Conservation (phyloP, 2,888 invertebrate genomes). For the Agrotis ipsilon region DNA sequence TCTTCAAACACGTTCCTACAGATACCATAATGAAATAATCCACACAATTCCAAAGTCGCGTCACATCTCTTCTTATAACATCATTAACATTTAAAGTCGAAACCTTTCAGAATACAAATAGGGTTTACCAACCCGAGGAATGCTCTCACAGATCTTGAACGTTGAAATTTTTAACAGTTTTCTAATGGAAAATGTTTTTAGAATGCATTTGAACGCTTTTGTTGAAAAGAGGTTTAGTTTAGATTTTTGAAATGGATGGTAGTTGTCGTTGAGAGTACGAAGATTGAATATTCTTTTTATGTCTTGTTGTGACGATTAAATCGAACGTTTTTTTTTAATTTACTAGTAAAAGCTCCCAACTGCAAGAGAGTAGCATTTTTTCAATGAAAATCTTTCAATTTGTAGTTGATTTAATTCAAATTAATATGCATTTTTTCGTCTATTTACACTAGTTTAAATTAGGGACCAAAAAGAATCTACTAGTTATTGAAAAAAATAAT, state of each 20-base stretch:
- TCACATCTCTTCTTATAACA: not conserved
- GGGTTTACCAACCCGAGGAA: constrained; percentile 22
- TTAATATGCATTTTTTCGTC: too few relatives aligned
- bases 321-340: too few relatives aligned
- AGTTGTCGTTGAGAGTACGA: not conserved
- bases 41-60: not conserved
- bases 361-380: too few relatives aligned
- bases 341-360: too few relatives aligned
- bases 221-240: constrained; percentile 14
- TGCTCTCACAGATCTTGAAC: constrained; percentile 40
- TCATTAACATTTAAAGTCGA: constrained; percentile 9
- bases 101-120: constrained; percentile 40
- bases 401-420: too few relatives aligned
- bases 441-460: too few relatives aligned
- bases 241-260: not conserved
- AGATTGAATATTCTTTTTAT: not conserved
- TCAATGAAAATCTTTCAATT: too few relatives aligned
- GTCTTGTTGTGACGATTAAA: too few relatives aligned
- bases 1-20: too few relatives aligned
- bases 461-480: too few relatives aligned
- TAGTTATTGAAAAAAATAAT: too few relatives aligned
- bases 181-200: constrained; percentile 31
- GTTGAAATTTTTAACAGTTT: constrained; percentile 40
- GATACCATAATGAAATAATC: not conserved
- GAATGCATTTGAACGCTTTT: constrained; percentile 30